Base-by-base conservation (phyloP, 2,888 invertebrate genomes). In the Rhodophaea formosa region DNA sequence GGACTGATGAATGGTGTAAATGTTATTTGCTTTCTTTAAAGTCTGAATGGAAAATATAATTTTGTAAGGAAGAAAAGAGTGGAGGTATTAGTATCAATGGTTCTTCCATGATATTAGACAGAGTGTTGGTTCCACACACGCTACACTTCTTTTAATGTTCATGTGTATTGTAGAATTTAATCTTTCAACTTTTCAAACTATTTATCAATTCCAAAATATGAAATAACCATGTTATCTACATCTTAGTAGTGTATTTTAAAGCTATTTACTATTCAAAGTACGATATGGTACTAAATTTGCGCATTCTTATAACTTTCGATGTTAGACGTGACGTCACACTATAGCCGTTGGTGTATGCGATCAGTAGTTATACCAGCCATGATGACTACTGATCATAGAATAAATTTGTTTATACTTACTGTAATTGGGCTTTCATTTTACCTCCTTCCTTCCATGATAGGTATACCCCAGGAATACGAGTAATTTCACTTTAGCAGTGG, bases 341-440 rank as follows among this genome's bases (percentile, higher is more conserved):
- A 66, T 68, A 69, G 66, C 66, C 71, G 70, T 76, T 75, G 70
- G 65, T 71, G 71, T 80, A 67, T 53, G 42, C 44, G 59, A 84
- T 90, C 87, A 79, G 77, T 82, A 77, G 90, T 91, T 87, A 91
- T 90, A 83, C 63, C 92, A 92, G 92, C 92, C 92, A 92, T 92
- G 83, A 79, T 92, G 88, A 91, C 88, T 83, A 74, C 79, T 84
- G 90, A 85, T 88, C 80, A 69, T 76, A 58, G 73, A 90, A 84
- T 88, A 89, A 84, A 90, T 75, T 70, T 66, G 68, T 80, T 85
- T 88, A 79, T 86, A 87, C 71, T 69, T 80, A 80, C 73, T 67
- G 66, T 73, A 75, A 62, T 15, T 58, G 7, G 67, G 58, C 53
- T 86, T 82, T 83, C 57, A 79, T 74, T 82, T 60, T 1, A 16